Percentiles rank a stretch among this genome's conserved stretches.
phyloP scores from a whole-genome alignment of 1,140 invertebrate genomes.

The Zaprionus inermis region DNA sequence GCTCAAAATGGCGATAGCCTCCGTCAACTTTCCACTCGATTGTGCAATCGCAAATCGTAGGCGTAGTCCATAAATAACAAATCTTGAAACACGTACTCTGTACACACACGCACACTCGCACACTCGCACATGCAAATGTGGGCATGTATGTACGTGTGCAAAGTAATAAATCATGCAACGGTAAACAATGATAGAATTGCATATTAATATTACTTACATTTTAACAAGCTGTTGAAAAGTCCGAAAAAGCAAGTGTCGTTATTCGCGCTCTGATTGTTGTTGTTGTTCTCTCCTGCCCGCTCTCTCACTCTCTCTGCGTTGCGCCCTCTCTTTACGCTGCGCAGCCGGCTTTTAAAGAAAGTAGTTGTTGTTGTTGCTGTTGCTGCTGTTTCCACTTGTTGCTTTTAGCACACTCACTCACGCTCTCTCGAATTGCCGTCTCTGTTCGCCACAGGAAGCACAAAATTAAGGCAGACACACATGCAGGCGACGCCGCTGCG shows the following conservation, averaged over 20 bases:
- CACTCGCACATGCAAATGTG: conserved; percentile 1
- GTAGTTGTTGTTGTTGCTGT: conserved; percentile 28
- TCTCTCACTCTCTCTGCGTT: conserved; percentile 5
- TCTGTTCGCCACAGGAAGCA: conserved; percentile 69
- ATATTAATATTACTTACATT: conserved; percentile 68
- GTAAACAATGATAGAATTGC: conserved; percentile 68
- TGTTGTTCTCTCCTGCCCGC: conserved; percentile 1
- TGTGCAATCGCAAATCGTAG: conserved; percentile 75
- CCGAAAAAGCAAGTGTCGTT: conserved; percentile 6
- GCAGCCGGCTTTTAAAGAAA: conserved; percentile 76
- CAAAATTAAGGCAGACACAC: conserved; percentile 66
- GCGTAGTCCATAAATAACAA: conserved; percentile 72
- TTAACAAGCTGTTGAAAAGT: conserved; percentile 45
- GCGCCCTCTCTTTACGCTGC: conserved; percentile 32
- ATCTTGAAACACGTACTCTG: conserved; percentile 5
- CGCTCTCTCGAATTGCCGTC: conserved; percentile 23
- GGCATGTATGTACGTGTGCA: conserved; percentile 12
- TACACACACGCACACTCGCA: conserved; percentile 9
- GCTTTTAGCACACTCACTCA: conserved; percentile 46
- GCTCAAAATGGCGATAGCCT: conserved; percentile 58
- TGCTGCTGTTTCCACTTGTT: conserved; percentile 65
- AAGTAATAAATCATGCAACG: conserved; percentile 57
- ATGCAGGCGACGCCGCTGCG: conserved; percentile 56
- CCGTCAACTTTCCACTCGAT: conserved; percentile 56
- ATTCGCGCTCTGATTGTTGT: conserved; percentile 4